These are phyloP conservation scores for Emys orbicularis DNA, from an alignment of 2,797 vertebrate species.

Conservation along the genomic window DNA sequence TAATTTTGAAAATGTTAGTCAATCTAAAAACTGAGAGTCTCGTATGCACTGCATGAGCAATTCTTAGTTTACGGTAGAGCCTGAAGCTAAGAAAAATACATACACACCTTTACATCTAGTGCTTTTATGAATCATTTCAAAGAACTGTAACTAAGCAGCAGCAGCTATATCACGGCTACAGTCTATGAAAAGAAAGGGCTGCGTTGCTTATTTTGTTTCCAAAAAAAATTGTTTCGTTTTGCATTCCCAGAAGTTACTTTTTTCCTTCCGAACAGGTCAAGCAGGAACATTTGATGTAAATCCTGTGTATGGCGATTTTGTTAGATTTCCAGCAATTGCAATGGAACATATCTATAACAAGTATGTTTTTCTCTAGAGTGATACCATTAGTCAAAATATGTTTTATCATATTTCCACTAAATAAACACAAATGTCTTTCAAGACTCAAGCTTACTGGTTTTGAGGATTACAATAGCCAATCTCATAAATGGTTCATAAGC, in stretches of 20 bases:
- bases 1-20: constrained; percentile 42
- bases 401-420: constrained; percentile 79
- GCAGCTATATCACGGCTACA: constrained; percentile 44
- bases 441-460: constrained; percentile 70
- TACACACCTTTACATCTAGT: constrained; percentile 62
- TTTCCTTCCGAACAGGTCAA: constrained; percentile 76
- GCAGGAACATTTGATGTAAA: constrained; percentile 80
- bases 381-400: constrained; percentile 79
- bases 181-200: constrained; percentile 69
- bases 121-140: constrained; percentile 62
- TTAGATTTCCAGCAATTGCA: constrained; percentile 77
- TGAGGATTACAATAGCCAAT: constrained; percentile 75
- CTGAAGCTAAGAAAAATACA: constrained; percentile 43
- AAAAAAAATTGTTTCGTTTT: constrained; percentile 74
- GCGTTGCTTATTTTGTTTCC: constrained; percentile 67
- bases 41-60: not conserved
- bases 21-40: constrained; percentile 25
- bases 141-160: constrained; percentile 58
- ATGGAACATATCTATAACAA: constrained; percentile 80
- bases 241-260: constrained; percentile 77
- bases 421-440: constrained; percentile 78
- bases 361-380: constrained; percentile 74
- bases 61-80: constrained; percentile 57
- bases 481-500: constrained; percentile 59
- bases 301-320: constrained; percentile 74